Evolutionary conservation across 2,113 vertebrate genomes (phyloP), one percentile per base, ranked within the genome.

Genomic region (Macroglossus sobrinus): DNA sequence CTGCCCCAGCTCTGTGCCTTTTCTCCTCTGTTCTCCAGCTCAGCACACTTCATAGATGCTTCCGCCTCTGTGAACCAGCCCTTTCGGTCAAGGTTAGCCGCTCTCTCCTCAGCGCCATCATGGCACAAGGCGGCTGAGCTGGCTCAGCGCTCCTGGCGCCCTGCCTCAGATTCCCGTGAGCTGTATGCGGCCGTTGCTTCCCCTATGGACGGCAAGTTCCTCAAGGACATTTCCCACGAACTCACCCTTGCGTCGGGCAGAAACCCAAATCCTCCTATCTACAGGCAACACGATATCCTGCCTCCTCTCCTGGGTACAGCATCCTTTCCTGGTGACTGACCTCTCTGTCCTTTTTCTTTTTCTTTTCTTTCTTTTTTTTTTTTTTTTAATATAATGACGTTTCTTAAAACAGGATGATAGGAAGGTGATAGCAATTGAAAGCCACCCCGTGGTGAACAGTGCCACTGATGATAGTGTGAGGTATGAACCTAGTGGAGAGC

Each of bases 211-310:
- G 35, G 1, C 33, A 19, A 7, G 7, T 88, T 87, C 47, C 61
- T 43, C 18, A 47, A 75, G 76, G 89, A 33, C 21, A 1, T 3
- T 21, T 14, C 10, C 79, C 61, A 1, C 35, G 85, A 59, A 43
- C 33, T 91, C 80, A 75, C 64, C 53, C 96, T 59, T 40, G 84
- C 15, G 69, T 43, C 13, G 63, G 69, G 68, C 40, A 76, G 84
- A 81, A 81, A 84, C 47, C 35, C n/a, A 13, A 21, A 26, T 26
- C n/a, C 40, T 86, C 38, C 26, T 59, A 3, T n/a, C 33, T 55
- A 12, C 3, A 19, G 6, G 38, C 50, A 50, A 40, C 5, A 4
- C 0, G 57, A 75, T n/a, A 18, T 7, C 19, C 59, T 3, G 6
- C 22, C 11, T n/a, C n/a, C n/a, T n/a, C n/a, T n/a, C n/a, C n/a